These are phyloP conservation scores for Tetanocera ferruginea DNA, from an alignment of 2,888 invertebrate genomes.

Conservation along the genomic window DNA sequence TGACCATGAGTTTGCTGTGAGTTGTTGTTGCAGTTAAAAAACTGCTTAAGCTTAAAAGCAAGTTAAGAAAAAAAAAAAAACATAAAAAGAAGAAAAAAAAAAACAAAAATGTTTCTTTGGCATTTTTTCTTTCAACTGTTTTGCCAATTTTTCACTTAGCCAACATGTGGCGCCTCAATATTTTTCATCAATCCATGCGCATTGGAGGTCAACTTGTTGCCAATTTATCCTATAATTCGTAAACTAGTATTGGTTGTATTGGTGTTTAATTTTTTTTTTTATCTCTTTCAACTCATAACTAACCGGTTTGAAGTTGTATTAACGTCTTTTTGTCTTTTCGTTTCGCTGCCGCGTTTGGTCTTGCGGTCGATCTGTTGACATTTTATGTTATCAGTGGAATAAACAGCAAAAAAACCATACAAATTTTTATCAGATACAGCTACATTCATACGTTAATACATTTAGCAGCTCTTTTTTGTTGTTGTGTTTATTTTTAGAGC, in stretches of 20 bases:
- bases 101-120: background rate
- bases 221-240: background rate
- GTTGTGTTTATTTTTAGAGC: slow-evolving; percentile 22
- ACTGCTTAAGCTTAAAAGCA: background rate
- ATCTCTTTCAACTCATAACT: background rate
- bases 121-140: background rate
- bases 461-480: background rate
- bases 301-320: slow-evolving; percentile 14
- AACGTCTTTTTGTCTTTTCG: background rate
- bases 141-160: background rate
- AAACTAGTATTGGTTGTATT: background rate
- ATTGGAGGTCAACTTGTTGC: slow-evolving; percentile 38
- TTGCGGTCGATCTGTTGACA: background rate
- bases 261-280: too few species aligned
- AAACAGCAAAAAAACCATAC: too few species aligned
- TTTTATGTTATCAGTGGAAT: slow-evolving; percentile 9
- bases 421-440: too few species aligned
- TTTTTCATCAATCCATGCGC: background rate
- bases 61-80: too few species aligned
- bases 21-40: too few species aligned
- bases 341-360: background rate
- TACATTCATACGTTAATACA: background rate
- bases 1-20: background rate
- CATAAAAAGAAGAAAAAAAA: too few species aligned
- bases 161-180: background rate